Percentiles rank a stretch among this genome's conserved stretches.
phyloP scores from a whole-genome alignment of 2,888 invertebrate species.

The Cotesia congregata region DNA sequence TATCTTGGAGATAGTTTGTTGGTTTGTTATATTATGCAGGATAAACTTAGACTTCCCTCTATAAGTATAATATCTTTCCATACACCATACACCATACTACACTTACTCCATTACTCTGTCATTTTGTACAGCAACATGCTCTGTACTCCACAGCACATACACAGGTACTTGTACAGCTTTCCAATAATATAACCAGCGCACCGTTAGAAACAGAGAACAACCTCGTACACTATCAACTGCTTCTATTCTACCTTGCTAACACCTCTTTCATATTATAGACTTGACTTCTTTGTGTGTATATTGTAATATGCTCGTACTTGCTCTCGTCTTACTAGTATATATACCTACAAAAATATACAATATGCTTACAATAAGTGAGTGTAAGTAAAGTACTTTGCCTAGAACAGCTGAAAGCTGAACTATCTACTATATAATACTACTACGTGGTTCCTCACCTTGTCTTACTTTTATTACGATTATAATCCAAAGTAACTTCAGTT shows the following conservation, averaged over 20 bases:
- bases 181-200: constrained; percentile 40
- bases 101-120: constrained; percentile 17
- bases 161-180: constrained; percentile 27
- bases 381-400: not conserved
- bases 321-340: too few species aligned
- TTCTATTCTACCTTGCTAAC: constrained; percentile 28
- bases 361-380: not conserved
- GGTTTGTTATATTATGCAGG: constrained; percentile 5
- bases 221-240: constrained; percentile 39
- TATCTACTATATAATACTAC: not conserved
- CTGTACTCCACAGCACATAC: not conserved
- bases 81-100: not conserved
- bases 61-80: not conserved
- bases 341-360: not conserved
- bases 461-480: not conserved
- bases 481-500: not conserved
- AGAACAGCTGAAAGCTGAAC: not conserved
- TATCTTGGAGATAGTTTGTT: not conserved
- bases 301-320: not conserved
- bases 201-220: constrained; percentile 37
- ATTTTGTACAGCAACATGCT: not conserved
- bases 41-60: too few species aligned
- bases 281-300: not conserved
- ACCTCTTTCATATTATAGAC: constrained; percentile 6
- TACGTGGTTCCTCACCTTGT: not conserved